These are phyloP conservation scores for Amphiprion clarkii DNA, from an alignment of 2,797 vertebrate genomes.

Conservation along the genomic window DNA sequence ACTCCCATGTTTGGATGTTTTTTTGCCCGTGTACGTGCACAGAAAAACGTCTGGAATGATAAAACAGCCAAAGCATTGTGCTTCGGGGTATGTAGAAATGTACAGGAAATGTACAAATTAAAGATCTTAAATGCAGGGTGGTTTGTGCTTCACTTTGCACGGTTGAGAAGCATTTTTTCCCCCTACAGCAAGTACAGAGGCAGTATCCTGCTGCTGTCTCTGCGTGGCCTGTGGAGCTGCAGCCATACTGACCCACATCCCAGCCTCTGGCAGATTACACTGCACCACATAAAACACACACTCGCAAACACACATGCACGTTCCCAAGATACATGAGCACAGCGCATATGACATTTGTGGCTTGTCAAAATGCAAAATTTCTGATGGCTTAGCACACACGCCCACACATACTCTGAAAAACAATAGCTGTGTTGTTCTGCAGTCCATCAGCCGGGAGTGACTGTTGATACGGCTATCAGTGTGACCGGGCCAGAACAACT, in stretches of 20 bases:
- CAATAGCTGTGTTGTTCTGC: constrained; percentile 71
- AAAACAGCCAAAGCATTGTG: background rate
- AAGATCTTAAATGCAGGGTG: constrained; percentile 1
- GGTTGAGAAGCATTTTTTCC: constrained; percentile 24
- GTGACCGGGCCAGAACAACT: constrained; percentile 65
- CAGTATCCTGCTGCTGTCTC: constrained; percentile 48
- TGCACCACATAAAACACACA: constrained; percentile 31
- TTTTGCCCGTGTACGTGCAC: background rate
- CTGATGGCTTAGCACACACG: constrained; percentile 58
- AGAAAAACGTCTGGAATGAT: background rate
- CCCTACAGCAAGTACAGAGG: constrained; percentile 26
- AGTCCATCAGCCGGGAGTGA: constrained; percentile 70
- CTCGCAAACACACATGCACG: constrained; percentile 5
- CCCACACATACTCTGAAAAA: constrained; percentile 44
- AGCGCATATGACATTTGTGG: constrained; percentile 51
- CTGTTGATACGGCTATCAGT: constrained; percentile 76
- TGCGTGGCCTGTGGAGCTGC: constrained; percentile 31
- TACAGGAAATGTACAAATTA: background rate
- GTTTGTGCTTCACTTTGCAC: constrained; percentile 18
- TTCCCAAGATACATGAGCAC: constrained; percentile 29
- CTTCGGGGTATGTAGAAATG: background rate
- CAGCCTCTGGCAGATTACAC: constrained; percentile 68
- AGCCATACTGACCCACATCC: constrained; percentile 76
- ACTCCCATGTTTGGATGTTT: background rate
- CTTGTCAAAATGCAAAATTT: constrained; percentile 62